Evolutionary conservation across 2,113 vertebrate species (phyloP), one percentile per base, ranked within the genome.

Genomic region (Hepsetus odoe): DNA sequence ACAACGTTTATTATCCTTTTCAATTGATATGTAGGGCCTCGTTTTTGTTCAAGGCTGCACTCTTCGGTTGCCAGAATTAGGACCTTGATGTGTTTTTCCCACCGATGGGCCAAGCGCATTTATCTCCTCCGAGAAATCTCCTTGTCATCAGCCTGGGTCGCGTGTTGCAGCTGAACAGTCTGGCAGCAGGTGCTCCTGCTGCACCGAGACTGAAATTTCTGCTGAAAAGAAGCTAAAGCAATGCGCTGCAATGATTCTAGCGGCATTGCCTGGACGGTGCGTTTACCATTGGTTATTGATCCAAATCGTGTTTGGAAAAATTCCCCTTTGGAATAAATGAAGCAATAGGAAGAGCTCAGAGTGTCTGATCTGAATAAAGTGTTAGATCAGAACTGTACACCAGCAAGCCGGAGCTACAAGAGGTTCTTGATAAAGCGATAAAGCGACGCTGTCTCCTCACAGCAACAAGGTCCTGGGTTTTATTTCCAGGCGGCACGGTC

Each of bases 1-100:
- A n/a, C 66, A 75, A 74, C 85, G 42, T 72, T 88, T 85, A 65
- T 77, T 86, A 14, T 84, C 62, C 76, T 70, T 83, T 85, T 72
- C 40, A 44, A 85, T 83, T 71, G 86, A 74, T 86, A 84, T 33
- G 59, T 3, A 76, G 51, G 58, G 3, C 32, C 33, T 55, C 16
- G 28, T 65, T 44, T 59, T 42, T 14, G 30, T 49, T 77, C 14
- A 65, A 46, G 59, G 74, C 66, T 68, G 46, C 30, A 12, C 16
- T 67, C 22, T 40, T n/a, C 44, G 5, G 7, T 42, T 42, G 14
- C 26, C 0, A 14, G 74, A 72, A 81, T 77, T 11, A 77, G 62
- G 68, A 77, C 68, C 26, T 77, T 69, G 70, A 78, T 62, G 24
- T 59, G 44, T 72, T 68, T 61, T 22, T 28, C 14, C 62, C n/a